Evolutionary conservation across 2,113 vertebrate species (phyloP).

Genomic region (Strix uralensis): DNA sequence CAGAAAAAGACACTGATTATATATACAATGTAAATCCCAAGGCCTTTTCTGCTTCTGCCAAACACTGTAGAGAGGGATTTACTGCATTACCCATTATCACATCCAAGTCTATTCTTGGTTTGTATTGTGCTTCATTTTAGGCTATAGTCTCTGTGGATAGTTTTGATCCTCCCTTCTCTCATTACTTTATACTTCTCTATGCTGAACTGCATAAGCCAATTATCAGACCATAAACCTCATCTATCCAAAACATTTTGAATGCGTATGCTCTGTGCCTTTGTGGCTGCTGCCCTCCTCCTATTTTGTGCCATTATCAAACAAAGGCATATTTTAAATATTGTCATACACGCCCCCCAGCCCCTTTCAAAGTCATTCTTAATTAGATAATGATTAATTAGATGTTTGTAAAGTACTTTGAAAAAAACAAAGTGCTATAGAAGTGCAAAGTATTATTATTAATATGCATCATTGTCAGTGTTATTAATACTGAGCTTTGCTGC

Average conservation of each 20-base stretch:
- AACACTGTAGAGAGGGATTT: conserved; percentile 59
- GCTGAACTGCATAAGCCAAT: conserved; percentile 64
- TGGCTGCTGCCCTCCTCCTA: conserved; percentile 47
- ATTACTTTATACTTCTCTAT: conserved; percentile 50
- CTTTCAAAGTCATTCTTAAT: conserved; percentile 61
- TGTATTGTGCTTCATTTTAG: conserved; percentile 60
- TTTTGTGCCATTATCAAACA: conserved; percentile 62
- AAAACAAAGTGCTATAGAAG: conserved; percentile 19
- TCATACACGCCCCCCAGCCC: conserved; percentile 7
- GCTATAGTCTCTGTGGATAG: conserved; percentile 60
- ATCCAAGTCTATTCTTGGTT: conserved; percentile 73
- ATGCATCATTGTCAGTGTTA: conserved; percentile 9
- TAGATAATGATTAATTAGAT: conserved; percentile 69
- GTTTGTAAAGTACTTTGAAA: conserved; percentile 49
- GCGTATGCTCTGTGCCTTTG: conserved; percentile 53
- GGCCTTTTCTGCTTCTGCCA: conserved; percentile 59
- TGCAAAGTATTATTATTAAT: conserved; percentile 50
- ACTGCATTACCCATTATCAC: conserved; percentile 60
- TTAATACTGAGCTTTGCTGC: conserved; percentile 23
- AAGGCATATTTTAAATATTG: conserved; percentile 56
- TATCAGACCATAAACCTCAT: conserved; percentile 68
- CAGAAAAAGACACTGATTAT: conserved; percentile 53
- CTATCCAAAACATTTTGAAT: conserved; percentile 58
- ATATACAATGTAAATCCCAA: conserved; percentile 59
- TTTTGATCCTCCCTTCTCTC: conserved; percentile 64